phyloP scores from a whole-genome alignment of 2,888 invertebrate genomes.

The Byasa hedistus region DNA sequence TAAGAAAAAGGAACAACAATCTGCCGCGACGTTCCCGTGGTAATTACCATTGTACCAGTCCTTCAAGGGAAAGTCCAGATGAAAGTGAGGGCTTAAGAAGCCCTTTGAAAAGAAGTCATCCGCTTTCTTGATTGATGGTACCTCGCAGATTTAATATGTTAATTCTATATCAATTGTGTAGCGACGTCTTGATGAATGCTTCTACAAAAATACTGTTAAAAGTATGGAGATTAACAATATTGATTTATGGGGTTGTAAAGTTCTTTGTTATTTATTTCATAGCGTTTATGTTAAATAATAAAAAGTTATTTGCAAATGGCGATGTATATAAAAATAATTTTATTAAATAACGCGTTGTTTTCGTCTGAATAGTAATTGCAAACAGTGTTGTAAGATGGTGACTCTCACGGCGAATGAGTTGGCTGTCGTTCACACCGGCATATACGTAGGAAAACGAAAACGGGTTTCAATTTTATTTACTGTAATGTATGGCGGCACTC shows the following conservation, averaged over 20 bases:
- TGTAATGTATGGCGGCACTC: not conserved
- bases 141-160: constrained; percentile 74
- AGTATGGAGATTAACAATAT: constrained; percentile 31
- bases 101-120: constrained; percentile 69
- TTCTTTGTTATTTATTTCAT: not conserved
- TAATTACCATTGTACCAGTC: constrained; percentile 30
- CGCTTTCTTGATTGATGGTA: constrained; percentile 67
- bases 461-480: not conserved
- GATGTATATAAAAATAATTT: not conserved
- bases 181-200: constrained; percentile 42
- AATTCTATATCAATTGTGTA: constrained; percentile 51
- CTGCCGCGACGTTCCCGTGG: constrained; percentile 1
- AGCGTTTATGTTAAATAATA: no score
- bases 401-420: not conserved
- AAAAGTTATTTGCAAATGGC: not conserved
- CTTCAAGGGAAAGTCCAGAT: constrained; percentile 51
- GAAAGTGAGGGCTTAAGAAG: constrained; percentile 76
- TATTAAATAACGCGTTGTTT: not conserved
- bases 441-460: not conserved
- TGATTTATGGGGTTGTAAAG: constrained; percentile 21
- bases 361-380: not conserved
- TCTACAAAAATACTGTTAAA: constrained; percentile 31
- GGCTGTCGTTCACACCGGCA: not conserved
- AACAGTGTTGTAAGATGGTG: not conserved
- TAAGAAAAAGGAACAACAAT: constrained; percentile 1